Base-by-base conservation (phyloP, 2,797 vertebrate genomes). In the Synanceia verrucosa region DNA sequence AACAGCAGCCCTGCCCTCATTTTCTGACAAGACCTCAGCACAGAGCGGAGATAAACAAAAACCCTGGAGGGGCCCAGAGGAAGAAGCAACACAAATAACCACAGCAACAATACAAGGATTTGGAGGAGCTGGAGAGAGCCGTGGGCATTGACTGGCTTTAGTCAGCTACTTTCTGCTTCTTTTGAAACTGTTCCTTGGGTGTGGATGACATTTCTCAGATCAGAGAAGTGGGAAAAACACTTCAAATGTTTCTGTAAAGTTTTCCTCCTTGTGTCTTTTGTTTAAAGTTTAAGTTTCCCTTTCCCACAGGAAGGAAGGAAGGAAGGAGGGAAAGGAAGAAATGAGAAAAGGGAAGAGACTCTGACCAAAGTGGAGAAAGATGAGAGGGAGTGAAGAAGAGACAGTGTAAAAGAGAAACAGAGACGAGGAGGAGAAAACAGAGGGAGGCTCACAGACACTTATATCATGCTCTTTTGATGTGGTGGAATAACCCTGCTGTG, bases 141-240 rank as follows among this genome's bases (percentile, higher is more conserved):
- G 16, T 82, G 88, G 86, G 89, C 84, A 86, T 90, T 88, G 82
- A 89, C 82, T 90, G 88, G 87, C 81, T 90, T 78, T 76, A 88
- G 78, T 85, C 88, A 87, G 86, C 84, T 87, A 74, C 88, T 90
- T 85, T 88, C 76, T 85, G 73, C 69, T 79, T 75, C 86, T 87
- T 88, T 90, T 88, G 82, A 90, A 90, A 91, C 43, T 24, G 72
- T 82, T 90, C 60, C 84, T 91, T 89, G 84, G 86, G 86, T 90
- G 84, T 85, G 63, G 89, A 91, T 91, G 92, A 89, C 90, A 92
- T 93, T 93, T 92, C 87, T 88, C 81, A 80, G 81, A 88, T 85
- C 81, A 73, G 73, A 78, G 83, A 73, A 71, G 60, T 23, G 79
- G 76, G 74, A 68, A 78, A 75, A 81, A 65, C 75, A 86, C 81